Base-by-base conservation (phyloP, 2,888 invertebrate species). In the Caenorhabditis macrosperma region DNA sequence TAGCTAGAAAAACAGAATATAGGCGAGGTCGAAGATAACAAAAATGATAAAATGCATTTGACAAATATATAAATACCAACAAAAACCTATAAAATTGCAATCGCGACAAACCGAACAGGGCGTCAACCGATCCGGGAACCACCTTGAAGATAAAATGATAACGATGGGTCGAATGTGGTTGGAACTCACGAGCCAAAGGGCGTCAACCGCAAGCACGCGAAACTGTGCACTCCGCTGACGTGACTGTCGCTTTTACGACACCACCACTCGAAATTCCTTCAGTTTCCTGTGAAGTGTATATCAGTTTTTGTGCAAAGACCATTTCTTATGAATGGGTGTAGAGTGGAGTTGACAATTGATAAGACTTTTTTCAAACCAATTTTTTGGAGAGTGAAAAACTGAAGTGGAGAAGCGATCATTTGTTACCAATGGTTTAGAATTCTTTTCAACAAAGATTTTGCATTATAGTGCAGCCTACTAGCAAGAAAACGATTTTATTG, bases 121-220 rank as follows among this genome's bases (percentile, higher is more conserved):
- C 54, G 71, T 71, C 54, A 50, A 9, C 61, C 17, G 20, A 61
- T 61, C 61, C 71, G 61, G 71, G 71, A 71, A 71, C 71, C 71
- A 52, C 71, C 71, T 61, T 44, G 71, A 30, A 20, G 44, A 61
- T 54, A 61, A 61, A 61, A 71, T 71, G 71, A 71, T 71, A 71
- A 71, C 38, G 33, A 48, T 67, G 44, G 54, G 46, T 54, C 44
- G 38, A n/a, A 17, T 17, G 1, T 20, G 26, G 28, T 17, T 54
- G 10, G 28, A 30, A 28, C 46, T 35, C 26, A 24, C 4, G 17
- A 38, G 15, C 22, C 24, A 15, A 15, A 59, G 68, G 68, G 68
- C 50, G 68, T 68, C 38, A 38, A 68, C 59, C 50, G 22, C 20
- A 35, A 10, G 10, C 33, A 57, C 48, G 67, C 59, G 48, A 57